Conservation (phyloP, 2,888 invertebrate species). For the Platycheirus rosarum region DNA sequence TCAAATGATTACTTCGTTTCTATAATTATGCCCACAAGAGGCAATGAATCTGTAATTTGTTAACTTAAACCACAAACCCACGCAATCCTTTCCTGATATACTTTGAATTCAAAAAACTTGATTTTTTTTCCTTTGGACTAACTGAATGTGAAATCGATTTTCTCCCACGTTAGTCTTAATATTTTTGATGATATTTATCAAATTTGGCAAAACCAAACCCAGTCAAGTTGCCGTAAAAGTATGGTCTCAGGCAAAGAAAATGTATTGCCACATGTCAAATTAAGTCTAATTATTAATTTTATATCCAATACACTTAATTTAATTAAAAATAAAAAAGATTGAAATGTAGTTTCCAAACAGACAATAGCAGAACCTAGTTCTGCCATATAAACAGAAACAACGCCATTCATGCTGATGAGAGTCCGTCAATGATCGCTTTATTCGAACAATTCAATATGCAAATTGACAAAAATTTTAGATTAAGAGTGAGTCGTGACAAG, state of each 20-base stretch:
- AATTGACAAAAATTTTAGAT: constrained; percentile 55
- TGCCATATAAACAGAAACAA: constrained; percentile 8
- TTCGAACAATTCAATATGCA: constrained; percentile 59
- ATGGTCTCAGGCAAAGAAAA: neutral
- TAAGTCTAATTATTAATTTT: constrained; percentile 13
- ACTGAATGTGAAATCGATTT: neutral
- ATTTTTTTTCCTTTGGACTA: constrained; percentile 8
- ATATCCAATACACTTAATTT: neutral
- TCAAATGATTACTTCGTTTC: neutral
- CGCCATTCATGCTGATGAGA: constrained; percentile 10
- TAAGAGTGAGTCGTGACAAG: constrained; percentile 62
- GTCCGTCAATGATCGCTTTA: constrained; percentile 33
- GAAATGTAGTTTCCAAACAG: neutral
- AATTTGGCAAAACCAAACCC: constrained; percentile 27
- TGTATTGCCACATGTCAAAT: constrained; percentile 8
- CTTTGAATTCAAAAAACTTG: neutral
- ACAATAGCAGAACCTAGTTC: neutral
- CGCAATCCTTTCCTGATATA: neutral
- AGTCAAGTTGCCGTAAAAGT: constrained; percentile 12
- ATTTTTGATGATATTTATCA: constrained; percentile 5
- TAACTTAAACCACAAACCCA: constrained; percentile 18
- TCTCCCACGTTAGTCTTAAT: constrained; percentile 7
- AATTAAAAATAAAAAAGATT: neutral
- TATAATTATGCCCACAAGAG: constrained; percentile 17
- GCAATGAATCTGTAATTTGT: constrained; percentile 19